Evolutionary conservation across 2,113 vertebrate genomes (phyloP), one percentile per base, ranked within the genome.

Genomic region (Macaca nemestrina): DNA sequence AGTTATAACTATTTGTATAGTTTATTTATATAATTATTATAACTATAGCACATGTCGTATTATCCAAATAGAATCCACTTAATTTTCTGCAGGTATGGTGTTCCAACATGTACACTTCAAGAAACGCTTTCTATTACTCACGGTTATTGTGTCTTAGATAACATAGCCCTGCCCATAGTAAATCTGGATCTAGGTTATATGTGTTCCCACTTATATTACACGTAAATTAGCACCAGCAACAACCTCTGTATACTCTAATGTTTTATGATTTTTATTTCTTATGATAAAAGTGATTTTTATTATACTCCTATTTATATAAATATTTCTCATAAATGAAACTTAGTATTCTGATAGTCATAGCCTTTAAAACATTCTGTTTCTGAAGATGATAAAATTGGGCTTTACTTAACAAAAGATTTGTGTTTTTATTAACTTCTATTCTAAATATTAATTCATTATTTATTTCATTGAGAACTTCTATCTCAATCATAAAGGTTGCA

Each of bases 351-450:
- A 61, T 72, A 88, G 22, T 48, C 16, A 67, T 38, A 76, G 8
- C 20, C 27, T 84, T 88, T 95, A 52, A 90, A 83, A 84, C 45
- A 86, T 50, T 82, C 25, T 87, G 11, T 93, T 90, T 90, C 30
- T 88, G n/a, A 91, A 85, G 45, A 59, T 20, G 52, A 45, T 40
- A 78, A 57, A 93, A 85, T n/a, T 70, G 14, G 88, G 16, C 59
- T 67, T 96, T 68, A 87, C 59, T 27, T 76, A 48, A 79, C 38
- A 75, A 88, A 55, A 10, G 30, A 25, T 94, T 87, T 84, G 52
- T 32, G 8, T 1, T 50, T 52, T 35, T 82, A 61, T 79, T 87
- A 73, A 83, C 64, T 22, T 84, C 17, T 94, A 16, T n/a, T 95
- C 8, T 90, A 64, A 95, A 93, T n/a, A 55, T n/a, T 70, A 88